Evolutionary conservation across 2,888 invertebrate genomes (phyloP).

Genomic region (Allygus modestus): DNA sequence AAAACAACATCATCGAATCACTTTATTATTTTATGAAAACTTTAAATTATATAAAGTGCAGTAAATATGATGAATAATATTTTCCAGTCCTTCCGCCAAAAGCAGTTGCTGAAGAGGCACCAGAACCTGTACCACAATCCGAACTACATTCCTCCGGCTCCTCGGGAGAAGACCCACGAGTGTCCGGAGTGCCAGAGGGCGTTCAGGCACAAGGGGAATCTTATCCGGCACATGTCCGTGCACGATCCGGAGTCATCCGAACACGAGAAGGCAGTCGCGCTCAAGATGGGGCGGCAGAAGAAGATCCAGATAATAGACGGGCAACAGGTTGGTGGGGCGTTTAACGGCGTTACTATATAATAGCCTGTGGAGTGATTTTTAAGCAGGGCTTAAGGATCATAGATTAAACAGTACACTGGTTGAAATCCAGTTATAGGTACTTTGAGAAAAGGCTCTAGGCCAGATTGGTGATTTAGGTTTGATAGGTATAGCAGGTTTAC

Average conservation of each 20-base stretch:
- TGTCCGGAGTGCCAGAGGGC: slow-evolving; percentile 81
- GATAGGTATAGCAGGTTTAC: too few species aligned
- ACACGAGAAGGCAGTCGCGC: slow-evolving; percentile 84
- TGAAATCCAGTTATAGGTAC: too few species aligned
- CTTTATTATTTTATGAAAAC: too few species aligned
- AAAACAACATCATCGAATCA: too few species aligned
- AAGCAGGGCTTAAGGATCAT: background rate
- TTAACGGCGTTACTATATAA: too few species aligned
- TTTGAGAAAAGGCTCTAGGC: too few species aligned
- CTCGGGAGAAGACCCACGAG: slow-evolving; percentile 92
- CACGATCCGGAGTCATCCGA: slow-evolving; percentile 92
- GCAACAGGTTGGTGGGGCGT: slow-evolving; percentile 74
- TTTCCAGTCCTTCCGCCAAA: slow-evolving; percentile 83
- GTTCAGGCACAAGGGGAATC: slow-evolving; percentile 91
- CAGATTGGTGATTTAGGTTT: too few species aligned
- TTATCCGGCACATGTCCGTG: slow-evolving; percentile 93
- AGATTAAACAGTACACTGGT: too few species aligned
- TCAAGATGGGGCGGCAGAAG: slow-evolving; percentile 88
- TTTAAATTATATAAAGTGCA: too few species aligned
- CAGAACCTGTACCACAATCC: slow-evolving; percentile 96
- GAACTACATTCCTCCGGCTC: slow-evolving; percentile 90
- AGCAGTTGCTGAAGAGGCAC: slow-evolving; percentile 93
- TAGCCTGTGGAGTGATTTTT: too few species aligned
- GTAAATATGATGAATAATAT: too few species aligned
- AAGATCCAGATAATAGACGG: slow-evolving; percentile 83